Conservation (phyloP, 2,888 invertebrate species). For the Eristalis tenax region DNA sequence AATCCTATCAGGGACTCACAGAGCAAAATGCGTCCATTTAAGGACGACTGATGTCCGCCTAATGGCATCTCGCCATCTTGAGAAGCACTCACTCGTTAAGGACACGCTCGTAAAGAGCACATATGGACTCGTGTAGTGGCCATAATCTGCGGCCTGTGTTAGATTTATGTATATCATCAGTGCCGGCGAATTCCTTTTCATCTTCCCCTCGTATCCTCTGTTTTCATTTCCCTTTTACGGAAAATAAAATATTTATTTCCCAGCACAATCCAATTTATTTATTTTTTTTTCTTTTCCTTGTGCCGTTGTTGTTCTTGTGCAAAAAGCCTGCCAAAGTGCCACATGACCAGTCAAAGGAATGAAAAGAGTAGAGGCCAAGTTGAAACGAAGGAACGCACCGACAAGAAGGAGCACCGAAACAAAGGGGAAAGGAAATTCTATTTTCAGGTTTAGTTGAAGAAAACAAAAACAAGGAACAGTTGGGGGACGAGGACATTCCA, state of each 20-base stretch:
- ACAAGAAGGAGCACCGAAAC: no score
- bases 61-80: not conserved
- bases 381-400: not conserved
- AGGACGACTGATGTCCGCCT: not conserved
- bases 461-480: not conserved
- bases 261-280: slow-evolving; percentile 44
- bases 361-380: not conserved
- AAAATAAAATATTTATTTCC: slow-evolving; percentile 41
- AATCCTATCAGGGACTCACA: not conserved
- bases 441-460: slow-evolving; percentile 12
- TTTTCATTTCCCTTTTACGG: not conserved
- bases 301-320: not conserved
- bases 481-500: not conserved
- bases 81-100: not conserved
- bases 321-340: not conserved
- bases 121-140: not conserved
- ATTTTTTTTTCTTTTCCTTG: not conserved
- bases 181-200: not conserved
- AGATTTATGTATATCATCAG: not conserved
- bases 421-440: not conserved
- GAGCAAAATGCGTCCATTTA: not conserved
- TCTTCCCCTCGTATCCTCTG: not conserved
- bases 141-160: not conserved
- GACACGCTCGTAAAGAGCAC: not conserved
- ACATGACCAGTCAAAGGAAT: slow-evolving; percentile 48